Percentiles rank a stretch among this genome's conserved stretches.
Evolutionary conservation across 2,888 invertebrate genomes (phyloP).

Genomic region (Julus scanicus): DNA sequence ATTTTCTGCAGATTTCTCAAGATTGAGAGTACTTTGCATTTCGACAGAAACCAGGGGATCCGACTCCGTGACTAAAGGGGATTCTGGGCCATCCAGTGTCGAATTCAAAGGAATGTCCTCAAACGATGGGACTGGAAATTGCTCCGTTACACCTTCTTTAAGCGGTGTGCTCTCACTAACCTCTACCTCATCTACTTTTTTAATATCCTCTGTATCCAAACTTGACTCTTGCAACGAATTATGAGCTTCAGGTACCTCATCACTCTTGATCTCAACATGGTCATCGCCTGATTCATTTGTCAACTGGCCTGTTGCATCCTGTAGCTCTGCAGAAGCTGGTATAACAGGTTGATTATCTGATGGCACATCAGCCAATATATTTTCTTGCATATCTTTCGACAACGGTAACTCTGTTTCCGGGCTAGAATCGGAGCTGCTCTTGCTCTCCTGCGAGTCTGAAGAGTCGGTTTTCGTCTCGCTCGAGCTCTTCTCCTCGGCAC

Average conservation of each 20-base stretch:
- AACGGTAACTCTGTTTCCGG: conserved; percentile 37
- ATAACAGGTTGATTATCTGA: neutral
- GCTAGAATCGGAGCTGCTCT: conserved; percentile 47
- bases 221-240: neutral
- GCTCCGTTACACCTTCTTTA: neutral
- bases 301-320: neutral
- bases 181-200: neutral
- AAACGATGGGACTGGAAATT: neutral
- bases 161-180: neutral
- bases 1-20: neutral
- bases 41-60: neutral
- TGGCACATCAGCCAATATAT: neutral
- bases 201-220: neutral
- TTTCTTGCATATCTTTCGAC: neutral
- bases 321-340: neutral
- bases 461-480: neutral
- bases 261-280: neutral
- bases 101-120: neutral
- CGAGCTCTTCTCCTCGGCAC: conserved; percentile 51
- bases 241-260: neutral
- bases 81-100: neutral
- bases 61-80: neutral
- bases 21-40: neutral
- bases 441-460: neutral
- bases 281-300: neutral